Conservation (phyloP, 2,113 vertebrate species). For the Cyanoliseus patagonus region DNA sequence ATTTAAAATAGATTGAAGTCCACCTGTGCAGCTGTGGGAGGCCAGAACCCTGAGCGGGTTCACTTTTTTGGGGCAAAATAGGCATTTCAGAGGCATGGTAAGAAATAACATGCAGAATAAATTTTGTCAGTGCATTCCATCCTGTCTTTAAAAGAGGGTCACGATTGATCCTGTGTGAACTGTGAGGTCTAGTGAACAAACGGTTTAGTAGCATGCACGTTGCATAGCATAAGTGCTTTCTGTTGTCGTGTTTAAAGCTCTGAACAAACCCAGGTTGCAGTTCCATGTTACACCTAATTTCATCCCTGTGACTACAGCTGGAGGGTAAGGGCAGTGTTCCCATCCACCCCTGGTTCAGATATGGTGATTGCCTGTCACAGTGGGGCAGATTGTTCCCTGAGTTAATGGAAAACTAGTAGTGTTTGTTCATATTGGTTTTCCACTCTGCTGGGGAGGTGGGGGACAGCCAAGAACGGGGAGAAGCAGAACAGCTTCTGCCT, state of each 20-base stretch:
- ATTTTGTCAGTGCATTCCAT: not conserved
- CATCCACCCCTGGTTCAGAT: not conserved
- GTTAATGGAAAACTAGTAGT: accelerated
- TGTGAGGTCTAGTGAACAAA: not conserved
- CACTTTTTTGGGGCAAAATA: not conserved
- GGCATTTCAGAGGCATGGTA: not conserved
- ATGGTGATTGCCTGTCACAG: accelerated
- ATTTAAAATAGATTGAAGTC: not conserved
- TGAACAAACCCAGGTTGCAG: not conserved
- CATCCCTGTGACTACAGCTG: not conserved
- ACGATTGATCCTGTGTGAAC: not conserved
- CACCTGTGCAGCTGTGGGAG: not conserved
- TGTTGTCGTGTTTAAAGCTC: accelerated
- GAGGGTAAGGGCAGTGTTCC: not conserved
- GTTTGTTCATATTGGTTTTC: accelerated
- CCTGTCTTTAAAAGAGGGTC: not conserved
- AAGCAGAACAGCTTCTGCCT: accelerated
- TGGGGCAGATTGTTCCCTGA: not conserved
- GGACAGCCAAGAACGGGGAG: not conserved
- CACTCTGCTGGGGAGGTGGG: not conserved
- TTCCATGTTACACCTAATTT: accelerated
- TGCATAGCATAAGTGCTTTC: too few species aligned
- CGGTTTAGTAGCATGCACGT: accelerated
- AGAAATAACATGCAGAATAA: not conserved
- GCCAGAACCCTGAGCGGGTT: not conserved